phyloP scores from a whole-genome alignment of 2,797 vertebrate genomes.

The Sebastolobus alascanus region DNA sequence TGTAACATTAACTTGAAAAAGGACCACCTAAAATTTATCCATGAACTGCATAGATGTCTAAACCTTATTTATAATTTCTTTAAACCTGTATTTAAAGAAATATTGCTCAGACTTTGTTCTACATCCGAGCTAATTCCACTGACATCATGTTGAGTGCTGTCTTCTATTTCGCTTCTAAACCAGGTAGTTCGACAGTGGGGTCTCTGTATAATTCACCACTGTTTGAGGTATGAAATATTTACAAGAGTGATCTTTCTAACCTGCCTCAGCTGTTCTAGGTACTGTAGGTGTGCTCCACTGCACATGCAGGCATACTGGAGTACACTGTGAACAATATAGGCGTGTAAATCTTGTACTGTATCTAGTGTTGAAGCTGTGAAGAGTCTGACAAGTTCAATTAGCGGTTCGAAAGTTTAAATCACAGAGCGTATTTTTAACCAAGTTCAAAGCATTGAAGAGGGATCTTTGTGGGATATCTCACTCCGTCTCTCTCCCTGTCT shows the following conservation, averaged over 20 bases:
- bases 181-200: constrained; percentile 26
- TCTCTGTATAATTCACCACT: constrained; percentile 59
- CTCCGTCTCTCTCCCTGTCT: neutral
- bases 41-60: neutral
- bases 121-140: neutral
- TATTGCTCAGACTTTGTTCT: neutral
- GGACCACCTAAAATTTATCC: neutral
- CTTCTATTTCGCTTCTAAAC: constrained; percentile 30
- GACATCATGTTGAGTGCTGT: neutral
- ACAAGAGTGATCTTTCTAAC: constrained; percentile 52
- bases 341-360: constrained; percentile 7
- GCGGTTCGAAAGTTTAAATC: constrained; percentile 49
- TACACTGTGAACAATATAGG: neutral
- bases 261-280: constrained; percentile 39
- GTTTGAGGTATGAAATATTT: constrained; percentile 70
- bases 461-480: constrained; percentile 39
- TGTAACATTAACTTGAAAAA: neutral
- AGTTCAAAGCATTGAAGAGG: constrained; percentile 23
- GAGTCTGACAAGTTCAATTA: constrained; percentile 55
- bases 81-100: neutral
- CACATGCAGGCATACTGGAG: constrained; percentile 21
- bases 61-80: neutral
- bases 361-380: constrained; percentile 13
- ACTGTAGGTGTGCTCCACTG: constrained; percentile 25
- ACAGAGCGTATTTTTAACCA: constrained; percentile 59